Base-by-base conservation (phyloP, 2,797 vertebrate genomes). In the Catostomus latipinnis region DNA sequence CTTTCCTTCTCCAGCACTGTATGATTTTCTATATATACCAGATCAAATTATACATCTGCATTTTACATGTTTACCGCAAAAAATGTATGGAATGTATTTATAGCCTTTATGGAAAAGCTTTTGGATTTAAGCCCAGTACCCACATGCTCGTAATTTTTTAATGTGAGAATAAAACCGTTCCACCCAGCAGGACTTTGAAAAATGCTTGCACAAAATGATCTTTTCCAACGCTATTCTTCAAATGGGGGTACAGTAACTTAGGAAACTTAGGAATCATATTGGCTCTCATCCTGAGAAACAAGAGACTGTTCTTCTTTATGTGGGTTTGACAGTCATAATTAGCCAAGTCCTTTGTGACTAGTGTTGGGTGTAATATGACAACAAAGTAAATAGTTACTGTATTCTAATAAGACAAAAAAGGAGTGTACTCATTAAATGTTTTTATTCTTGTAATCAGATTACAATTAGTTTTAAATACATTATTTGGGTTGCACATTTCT, bases 71-170 rank as follows among this genome's bases (percentile, higher is more conserved):
- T 34, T 34, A 34, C 91, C 91, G 67, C 88, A 90, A 85, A 91
- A 89, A 90, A 91, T 91, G 86, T 90, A 90, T 89, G 89, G 90
- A 90, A 93, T 92, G 87, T 89, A 91, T 92, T 91, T 92, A 88
- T 89, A 91, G 88, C 53, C 85, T 86, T 84, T 83, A 89, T 86
- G 82, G 67, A 76, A 65, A 80, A 87, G 82, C 87, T 88, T 90
- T 88, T 90, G 91, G 89, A 88, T 90, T 89, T 82, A 84, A 86
- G 84, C 88, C 86, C 87, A 87, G 81, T 83, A 74, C 78, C 50
- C 83, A 87, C 83, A 85, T 86, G 87, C 87, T 86, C 83, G 83
- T 88, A 86, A 87, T 85, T 85, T 90, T 89, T 90, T 89, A 83
- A 87, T 88, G 88, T 81, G 81, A 89, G 85, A 87, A 82, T 78